Percentiles rank a stretch among this genome's conserved stretches.
These are phyloP conservation scores for Halcyon senegalensis DNA, from an alignment of 2,113 vertebrate genomes.

Conservation along the genomic window DNA sequence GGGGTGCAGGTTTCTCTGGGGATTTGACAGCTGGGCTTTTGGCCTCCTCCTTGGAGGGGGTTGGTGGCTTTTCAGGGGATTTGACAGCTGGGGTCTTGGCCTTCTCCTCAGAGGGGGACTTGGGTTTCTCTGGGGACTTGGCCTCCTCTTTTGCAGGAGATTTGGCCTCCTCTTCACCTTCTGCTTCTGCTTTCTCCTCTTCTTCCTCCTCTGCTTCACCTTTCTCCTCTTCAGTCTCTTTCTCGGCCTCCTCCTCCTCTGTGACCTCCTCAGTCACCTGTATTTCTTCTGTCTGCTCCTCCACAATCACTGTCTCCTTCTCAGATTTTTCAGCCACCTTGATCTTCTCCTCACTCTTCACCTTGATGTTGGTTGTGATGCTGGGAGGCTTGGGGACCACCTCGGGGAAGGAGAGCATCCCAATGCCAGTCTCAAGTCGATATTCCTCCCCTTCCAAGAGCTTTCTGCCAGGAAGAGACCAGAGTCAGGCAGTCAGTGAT, in stretches of 20 bases:
- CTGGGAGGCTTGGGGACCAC: constrained; percentile 74
- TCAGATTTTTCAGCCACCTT: constrained; percentile 85
- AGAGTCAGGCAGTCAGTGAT: background rate
- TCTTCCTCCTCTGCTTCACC: constrained; percentile 20
- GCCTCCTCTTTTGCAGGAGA: constrained; percentile 62
- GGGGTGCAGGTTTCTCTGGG: constrained; percentile 38
- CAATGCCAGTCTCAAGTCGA: constrained; percentile 81
- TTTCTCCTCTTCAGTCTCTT: constrained; percentile 49
- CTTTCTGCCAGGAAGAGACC: constrained; percentile 79
- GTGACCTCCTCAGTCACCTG: constrained; percentile 89
- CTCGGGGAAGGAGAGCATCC: constrained; percentile 83
- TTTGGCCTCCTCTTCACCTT: constrained; percentile 42
- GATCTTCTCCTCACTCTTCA: constrained; percentile 86
- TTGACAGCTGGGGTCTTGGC: background rate
- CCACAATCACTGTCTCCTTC: constrained; percentile 88
- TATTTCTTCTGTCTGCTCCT: constrained; percentile 90
- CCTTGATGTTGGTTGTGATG: constrained; percentile 77
- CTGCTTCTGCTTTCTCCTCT: constrained; percentile 41
- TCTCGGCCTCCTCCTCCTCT: constrained; percentile 84
- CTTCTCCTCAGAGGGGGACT: constrained; percentile 20
- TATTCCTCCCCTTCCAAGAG: constrained; percentile 93
- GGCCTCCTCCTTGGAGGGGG: constrained; percentile 43
- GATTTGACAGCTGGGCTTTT: constrained; percentile 24
- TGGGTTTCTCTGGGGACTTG: constrained; percentile 40
- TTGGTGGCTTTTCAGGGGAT: constrained; percentile 12